phyloP scores from a whole-genome alignment of 2,113 vertebrate species.

The Limnothrissa miodon region DNA sequence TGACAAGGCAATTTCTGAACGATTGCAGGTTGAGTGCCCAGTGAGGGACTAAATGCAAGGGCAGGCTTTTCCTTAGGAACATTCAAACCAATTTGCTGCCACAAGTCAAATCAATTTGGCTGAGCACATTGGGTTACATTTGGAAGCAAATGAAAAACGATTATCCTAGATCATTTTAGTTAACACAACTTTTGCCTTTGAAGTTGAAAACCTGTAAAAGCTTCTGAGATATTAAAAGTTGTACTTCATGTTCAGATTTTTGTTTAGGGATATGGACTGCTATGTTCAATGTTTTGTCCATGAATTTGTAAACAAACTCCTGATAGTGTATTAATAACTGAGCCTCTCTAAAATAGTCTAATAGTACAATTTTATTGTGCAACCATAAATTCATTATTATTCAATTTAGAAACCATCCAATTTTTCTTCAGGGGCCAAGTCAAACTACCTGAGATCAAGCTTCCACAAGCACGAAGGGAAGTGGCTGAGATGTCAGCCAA shows the following conservation, averaged over 20 bases:
- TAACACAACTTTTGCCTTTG: neutral
- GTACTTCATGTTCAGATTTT: neutral
- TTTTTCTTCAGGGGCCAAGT: neutral
- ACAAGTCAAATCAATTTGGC: neutral
- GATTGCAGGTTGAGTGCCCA: conserved; percentile 15
- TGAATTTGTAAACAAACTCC: neutral
- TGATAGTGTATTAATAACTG: neutral
- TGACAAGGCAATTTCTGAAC: conserved; percentile 27
- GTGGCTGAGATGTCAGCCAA: neutral
- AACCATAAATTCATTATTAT: neutral
- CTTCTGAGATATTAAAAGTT: neutral
- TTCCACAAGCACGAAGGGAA: neutral
- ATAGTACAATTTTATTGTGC: neutral
- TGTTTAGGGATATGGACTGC: too few species aligned
- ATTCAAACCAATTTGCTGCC: neutral
- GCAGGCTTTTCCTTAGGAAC: neutral
- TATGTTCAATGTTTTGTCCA: too few species aligned
- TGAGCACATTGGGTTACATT: neutral
- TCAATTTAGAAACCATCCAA: neutral
- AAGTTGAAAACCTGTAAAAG: neutral
- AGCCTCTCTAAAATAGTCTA: neutral
- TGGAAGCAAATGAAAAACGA: neutral
- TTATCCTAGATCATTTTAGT: neutral
- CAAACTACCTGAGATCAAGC: neutral
- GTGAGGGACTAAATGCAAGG: neutral